Base-by-base conservation (phyloP, 2,797 vertebrate species). In the Fundulus diaphanus region DNA sequence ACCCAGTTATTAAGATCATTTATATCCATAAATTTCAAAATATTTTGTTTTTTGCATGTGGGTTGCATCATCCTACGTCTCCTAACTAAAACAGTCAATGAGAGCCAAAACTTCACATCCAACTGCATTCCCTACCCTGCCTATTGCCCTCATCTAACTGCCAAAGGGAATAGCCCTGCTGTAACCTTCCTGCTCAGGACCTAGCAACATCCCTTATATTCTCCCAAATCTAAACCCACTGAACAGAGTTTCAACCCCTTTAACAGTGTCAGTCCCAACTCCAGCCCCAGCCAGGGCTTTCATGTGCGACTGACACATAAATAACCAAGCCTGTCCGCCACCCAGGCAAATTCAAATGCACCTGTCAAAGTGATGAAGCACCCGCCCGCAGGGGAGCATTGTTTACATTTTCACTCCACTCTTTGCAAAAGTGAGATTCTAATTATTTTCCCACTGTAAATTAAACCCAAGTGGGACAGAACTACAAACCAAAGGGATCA, bases 401-500 rank as follows among this genome's bases (percentile, higher is more conserved):
- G 97, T 99, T 99, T 99, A 99, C 97, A 99, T 98, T 99, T 99
- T 98, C 97, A 97, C 96, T 98, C 96, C 96, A 97, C 96, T 98
- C 97, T 96, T 97, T 94, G 95, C 95, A 96, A 98, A 98, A 98
- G 96, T 97, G 97, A 97, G 96, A 98, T 97, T 98, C 97, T 99
- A 99, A 99, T 99, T 99, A 99, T 99, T 99, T 98, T 95, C 95
- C 95, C 95, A 97, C 96, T 98, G 97, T 98, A 99, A 99, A 99
- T 99, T 98, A 98, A 98, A 97, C 97, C 96, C 97, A 97, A 97
- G 97, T 96, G 94, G 95, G 96, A 97, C 95, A 95, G 94, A 96
- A 95, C 93, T 93, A 92, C 83, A 88, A 94, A 94, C 94, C 95
- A 91, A 93, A 91, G 92, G 90, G 92, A 93, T 93, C 90, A 88